phyloP scores from a whole-genome alignment of 1,140 invertebrate genomes.

The Neodiprion lecontei region DNA sequence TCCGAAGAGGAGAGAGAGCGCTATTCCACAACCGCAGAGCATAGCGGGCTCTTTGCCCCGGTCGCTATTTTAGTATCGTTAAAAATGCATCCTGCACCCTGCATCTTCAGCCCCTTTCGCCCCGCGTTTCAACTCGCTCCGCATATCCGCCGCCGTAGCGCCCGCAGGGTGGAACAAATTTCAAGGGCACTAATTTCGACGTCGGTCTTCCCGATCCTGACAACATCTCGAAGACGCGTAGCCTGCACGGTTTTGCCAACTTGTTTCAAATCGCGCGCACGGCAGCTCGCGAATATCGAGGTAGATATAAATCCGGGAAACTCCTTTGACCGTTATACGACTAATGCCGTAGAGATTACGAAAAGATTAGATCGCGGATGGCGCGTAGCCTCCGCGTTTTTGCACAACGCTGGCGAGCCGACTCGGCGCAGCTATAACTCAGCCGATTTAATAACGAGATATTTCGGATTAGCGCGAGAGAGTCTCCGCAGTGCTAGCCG shows the following conservation, averaged over 20 bases:
- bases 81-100: background rate
- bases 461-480: conserved; percentile 2
- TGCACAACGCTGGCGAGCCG: background rate
- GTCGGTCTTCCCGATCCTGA: background rate
- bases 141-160: too few relatives aligned
- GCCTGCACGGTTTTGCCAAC: background rate
- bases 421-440: background rate
- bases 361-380: background rate
- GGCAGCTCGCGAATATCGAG: background rate
- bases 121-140: background rate
- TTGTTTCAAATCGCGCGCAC: background rate
- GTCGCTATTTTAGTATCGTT: conserved; percentile 7
- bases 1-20: background rate
- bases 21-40: background rate
- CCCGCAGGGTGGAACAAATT: too few relatives aligned
- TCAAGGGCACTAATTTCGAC: too few relatives aligned
- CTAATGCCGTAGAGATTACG: conserved; percentile 4
- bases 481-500: too few relatives aligned
- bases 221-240: background rate
- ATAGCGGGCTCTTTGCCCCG: background rate
- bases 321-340: background rate
- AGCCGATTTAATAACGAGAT: conserved; percentile 7
- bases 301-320: conserved; percentile 2
- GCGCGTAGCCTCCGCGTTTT: background rate
- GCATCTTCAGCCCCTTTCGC: background rate